Percentiles rank a stretch among this genome's conserved stretches.
Conservation (phyloP, 2,888 invertebrate genomes). For the Scaptomyza polygonia region DNA sequence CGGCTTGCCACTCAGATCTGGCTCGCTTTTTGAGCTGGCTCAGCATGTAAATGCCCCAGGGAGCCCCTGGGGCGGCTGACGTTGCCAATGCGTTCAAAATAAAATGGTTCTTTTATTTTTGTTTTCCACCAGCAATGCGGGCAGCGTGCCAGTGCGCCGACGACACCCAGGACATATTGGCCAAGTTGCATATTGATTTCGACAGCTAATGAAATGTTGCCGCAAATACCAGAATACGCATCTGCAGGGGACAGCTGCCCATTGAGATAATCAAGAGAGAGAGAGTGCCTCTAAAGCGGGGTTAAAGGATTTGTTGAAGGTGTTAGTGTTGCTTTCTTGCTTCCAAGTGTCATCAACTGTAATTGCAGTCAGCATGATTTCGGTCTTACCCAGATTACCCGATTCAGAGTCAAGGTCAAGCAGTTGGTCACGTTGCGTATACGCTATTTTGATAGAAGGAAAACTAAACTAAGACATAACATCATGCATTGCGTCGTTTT, state of each 20-base stretch:
- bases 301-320: not conserved
- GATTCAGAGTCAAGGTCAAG: constrained; percentile 38
- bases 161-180: constrained; percentile 21
- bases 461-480: constrained; percentile 15
- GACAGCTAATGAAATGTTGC: constrained; percentile 63
- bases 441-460: constrained; percentile 33
- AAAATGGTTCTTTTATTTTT: constrained; percentile 31
- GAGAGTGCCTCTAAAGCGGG: not conserved
- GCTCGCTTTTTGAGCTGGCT: constrained; percentile 40
- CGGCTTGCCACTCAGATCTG: not conserved
- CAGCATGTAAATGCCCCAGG: constrained; percentile 49
- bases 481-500: constrained; percentile 2
- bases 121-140: constrained; percentile 16
- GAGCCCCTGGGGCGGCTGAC: constrained; percentile 47
- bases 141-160: constrained; percentile 35
- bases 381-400: not conserved
- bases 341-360: constrained; percentile 45
- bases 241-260: constrained; percentile 24
- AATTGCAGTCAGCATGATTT: constrained; percentile 34
- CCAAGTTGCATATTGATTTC: constrained; percentile 48
- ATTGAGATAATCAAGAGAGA: constrained; percentile 10
- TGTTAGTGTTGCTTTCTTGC: constrained; percentile 22
- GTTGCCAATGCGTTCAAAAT: constrained; percentile 44
- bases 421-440: constrained; percentile 46
- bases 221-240: constrained; percentile 27